Evolutionary conservation across 2,113 vertebrate species (phyloP), one percentile per base, ranked within the genome.

Genomic region (Ginglymostoma cirratum): DNA sequence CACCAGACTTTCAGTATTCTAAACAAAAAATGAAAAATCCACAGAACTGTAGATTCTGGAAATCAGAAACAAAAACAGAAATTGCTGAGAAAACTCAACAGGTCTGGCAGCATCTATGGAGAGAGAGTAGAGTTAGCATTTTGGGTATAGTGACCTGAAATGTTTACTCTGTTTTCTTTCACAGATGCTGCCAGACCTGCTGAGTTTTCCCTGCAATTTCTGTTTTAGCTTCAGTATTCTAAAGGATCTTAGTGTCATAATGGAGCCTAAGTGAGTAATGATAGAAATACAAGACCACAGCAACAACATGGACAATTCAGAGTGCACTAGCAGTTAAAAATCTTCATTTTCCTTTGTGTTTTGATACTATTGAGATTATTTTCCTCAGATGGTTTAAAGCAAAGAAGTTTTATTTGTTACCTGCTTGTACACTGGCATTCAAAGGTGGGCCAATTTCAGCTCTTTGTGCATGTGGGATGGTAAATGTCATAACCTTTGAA

Each of bases 401-500:
- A 65, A n/a, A 19, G 21, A 61, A 10, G 55, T 61, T 93, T 23
- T 52, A 27, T 52, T 61, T 23, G 61, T 66, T 93, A 0, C 96
- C 94, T 0, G 96, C 8, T 1, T 78, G 95, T 0, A 90, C 1
- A 72, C 38, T 85, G 61, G 96, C 85, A 0, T 80, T 5, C 0
- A 96, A 34, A n/a, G 48, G 12, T 0, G 96, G 42, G 95, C 96
- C 96, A 90, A 97, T 66, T 24, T 97, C 96, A 0, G 97, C 98
- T 0, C 96, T 97, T 95, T 97, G 98, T 38, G 97, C 97, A 78
- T 96, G 97, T 0, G 98, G 98, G 96, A 99, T 98, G 96, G 97
- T 98, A 95, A 99, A 97, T 80, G 97, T 97, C 96, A 98, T 96
- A 96, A 98, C 96, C 78, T 97, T 98, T 96, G 97, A 98, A 3